These are phyloP conservation scores for Wasmannia auropunctata DNA, from an alignment of 1,140 invertebrate genomes.

Conservation along the genomic window DNA sequence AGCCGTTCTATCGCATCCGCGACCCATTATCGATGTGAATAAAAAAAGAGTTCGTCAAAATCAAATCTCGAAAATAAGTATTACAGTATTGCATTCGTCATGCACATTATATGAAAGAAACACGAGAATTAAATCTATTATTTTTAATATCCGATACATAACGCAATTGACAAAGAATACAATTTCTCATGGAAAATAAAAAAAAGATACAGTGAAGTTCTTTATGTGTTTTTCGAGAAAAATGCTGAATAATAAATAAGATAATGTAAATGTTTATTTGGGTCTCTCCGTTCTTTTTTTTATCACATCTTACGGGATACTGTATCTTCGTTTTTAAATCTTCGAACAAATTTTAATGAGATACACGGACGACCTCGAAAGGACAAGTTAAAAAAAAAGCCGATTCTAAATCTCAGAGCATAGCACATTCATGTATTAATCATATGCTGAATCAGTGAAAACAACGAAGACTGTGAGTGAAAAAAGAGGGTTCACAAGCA, in stretches of 20 bases:
- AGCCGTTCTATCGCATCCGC: background rate
- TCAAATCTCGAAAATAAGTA: background rate
- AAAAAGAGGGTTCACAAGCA: slow-evolving; percentile 50
- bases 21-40: background rate
- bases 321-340: background rate
- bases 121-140: background rate
- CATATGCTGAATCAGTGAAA: slow-evolving; percentile 63
- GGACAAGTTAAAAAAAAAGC: slow-evolving; percentile 27
- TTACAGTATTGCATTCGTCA: background rate
- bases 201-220: background rate
- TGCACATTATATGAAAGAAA: background rate
- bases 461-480: slow-evolving; percentile 52
- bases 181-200: background rate
- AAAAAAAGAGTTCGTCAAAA: background rate
- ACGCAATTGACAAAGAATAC: background rate
- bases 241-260: slow-evolving; percentile 10
- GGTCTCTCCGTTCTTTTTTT: background rate
- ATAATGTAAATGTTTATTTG: background rate
- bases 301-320: background rate
- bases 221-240: background rate
- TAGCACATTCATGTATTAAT: slow-evolving; percentile 62
- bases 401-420: slow-evolving; percentile 49
- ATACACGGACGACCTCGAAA: background rate
- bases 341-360: slow-evolving; percentile 24
- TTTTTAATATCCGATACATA: background rate